These are phyloP conservation scores for Drosophila ustulata DNA, from an alignment of 2,888 invertebrate species.

Conservation along the genomic window DNA sequence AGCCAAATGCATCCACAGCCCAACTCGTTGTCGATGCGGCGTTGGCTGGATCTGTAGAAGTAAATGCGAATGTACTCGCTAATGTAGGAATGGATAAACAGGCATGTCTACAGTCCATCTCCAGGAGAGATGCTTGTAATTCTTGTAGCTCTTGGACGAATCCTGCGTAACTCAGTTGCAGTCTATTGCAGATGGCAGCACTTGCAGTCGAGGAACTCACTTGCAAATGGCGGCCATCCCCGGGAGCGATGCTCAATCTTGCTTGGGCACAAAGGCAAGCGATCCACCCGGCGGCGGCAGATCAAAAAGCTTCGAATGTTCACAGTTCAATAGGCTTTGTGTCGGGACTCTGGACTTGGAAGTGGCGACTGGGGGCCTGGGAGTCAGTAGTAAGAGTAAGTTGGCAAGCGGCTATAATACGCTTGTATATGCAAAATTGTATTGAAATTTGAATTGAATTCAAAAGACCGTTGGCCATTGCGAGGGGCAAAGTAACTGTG, in stretches of 20 bases:
- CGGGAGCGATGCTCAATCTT: constrained; percentile 63
- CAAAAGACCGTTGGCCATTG: constrained; percentile 68
- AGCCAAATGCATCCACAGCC: constrained; percentile 54
- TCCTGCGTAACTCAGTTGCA: constrained; percentile 76
- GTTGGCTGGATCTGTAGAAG: constrained; percentile 4
- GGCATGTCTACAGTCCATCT: constrained; percentile 51
- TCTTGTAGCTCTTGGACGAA: constrained; percentile 22
- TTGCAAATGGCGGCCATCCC: constrained; percentile 75
- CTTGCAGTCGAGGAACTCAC: constrained; percentile 26
- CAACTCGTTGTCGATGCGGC: constrained; percentile 13
- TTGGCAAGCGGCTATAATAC: constrained; percentile 81
- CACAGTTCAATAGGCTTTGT: constrained; percentile 81
- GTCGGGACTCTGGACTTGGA: constrained; percentile 16
- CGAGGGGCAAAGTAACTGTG: constrained; percentile 8
- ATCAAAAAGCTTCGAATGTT: constrained; percentile 63
- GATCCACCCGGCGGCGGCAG: constrained; percentile 70
- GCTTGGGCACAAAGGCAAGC: constrained; percentile 53
- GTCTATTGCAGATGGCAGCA: constrained; percentile 46
- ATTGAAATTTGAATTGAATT: constrained; percentile 84
- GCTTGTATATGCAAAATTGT: constrained; percentile 84
- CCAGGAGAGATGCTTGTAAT: constrained; percentile 17
- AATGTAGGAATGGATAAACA: neutral
- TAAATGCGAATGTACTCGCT: constrained; percentile 8
- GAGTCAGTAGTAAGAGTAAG: constrained; percentile 61
- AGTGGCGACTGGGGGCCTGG: constrained; percentile 8